A percentile compares a stretch with the other conserved stretches of the same genome.
These are phyloP conservation scores for Austrofundulus limnaeus DNA, from an alignment of 2,113 vertebrate genomes.

Conservation along the genomic window DNA sequence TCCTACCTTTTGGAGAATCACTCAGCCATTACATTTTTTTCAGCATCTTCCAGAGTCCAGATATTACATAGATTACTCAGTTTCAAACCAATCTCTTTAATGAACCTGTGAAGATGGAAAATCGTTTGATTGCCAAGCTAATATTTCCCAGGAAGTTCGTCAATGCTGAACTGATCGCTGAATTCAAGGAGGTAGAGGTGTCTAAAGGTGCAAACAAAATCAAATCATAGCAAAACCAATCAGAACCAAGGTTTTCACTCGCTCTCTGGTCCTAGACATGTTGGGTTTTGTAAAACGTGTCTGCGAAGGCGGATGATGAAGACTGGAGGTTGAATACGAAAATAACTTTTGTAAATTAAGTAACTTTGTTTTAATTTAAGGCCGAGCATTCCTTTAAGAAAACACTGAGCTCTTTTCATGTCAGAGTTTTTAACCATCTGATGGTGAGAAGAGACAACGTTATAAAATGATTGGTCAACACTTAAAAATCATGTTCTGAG, in stretches of 20 bases:
- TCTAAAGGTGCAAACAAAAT: neutral
- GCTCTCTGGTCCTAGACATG: neutral
- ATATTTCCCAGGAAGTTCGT: neutral
- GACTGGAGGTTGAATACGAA: neutral
- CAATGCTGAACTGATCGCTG: neutral
- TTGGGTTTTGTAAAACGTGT: neutral
- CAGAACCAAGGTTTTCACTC: no score
- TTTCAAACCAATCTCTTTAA: neutral
- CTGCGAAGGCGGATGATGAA: neutral
- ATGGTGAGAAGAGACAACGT: no score
- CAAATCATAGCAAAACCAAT: neutral
- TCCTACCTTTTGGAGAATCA: constrained; percentile 1
- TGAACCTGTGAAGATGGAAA: constrained; percentile 20
- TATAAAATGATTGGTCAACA: no score
- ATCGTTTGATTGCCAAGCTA: neutral
- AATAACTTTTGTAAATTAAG: neutral
- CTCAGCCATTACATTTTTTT: neutral
- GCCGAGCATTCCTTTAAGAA: no score
- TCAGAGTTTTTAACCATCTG: no score
- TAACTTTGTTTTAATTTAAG: no score
- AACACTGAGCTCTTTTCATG: no score
- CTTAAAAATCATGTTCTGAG: no score
- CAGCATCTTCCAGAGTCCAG: neutral
- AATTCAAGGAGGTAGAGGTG: neutral
- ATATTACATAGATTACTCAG: neutral